Percentiles rank a stretch among this genome's conserved stretches.
phyloP scores from a whole-genome alignment of 2,797 vertebrate species.

The Australoheros facetus region DNA sequence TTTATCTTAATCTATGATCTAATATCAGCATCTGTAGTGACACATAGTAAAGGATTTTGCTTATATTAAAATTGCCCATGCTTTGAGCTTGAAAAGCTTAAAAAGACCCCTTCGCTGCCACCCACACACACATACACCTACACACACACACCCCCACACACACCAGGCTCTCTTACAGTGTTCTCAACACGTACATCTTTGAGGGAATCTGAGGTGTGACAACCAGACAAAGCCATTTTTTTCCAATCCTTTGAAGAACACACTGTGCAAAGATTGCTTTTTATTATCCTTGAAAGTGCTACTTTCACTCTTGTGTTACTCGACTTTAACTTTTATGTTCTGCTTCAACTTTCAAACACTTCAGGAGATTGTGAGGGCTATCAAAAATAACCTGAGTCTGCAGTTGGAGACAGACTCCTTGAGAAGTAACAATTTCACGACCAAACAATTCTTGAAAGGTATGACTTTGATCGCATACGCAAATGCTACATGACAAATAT shows the following conservation, averaged over 20 bases:
- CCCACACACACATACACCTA: background rate
- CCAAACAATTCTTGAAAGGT: background rate
- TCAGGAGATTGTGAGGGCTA: background rate
- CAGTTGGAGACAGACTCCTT: background rate
- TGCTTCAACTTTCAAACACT: slow-evolving; percentile 7
- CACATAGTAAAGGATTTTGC: slow-evolving; percentile 56
- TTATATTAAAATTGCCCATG: slow-evolving; percentile 41
- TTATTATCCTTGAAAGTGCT: slow-evolving; percentile 2
- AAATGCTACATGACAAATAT: slow-evolving; percentile 18
- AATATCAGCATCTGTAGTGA: slow-evolving; percentile 57
- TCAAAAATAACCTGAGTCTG: background rate
- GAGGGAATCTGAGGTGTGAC: slow-evolving; percentile 19
- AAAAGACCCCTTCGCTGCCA: background rate
- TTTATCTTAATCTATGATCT: slow-evolving; percentile 54
- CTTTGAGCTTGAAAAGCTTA: slow-evolving; percentile 24
- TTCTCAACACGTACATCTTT: slow-evolving; percentile 10
- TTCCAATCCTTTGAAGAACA: background rate
- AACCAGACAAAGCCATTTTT: slow-evolving; percentile 23
- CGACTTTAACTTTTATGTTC: slow-evolving; percentile 17
- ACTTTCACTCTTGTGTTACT: slow-evolving; percentile 7
- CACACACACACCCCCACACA: background rate
- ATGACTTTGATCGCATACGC: background rate
- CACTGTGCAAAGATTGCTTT: background rate
- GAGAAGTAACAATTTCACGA: background rate
- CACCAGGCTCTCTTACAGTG: background rate